Evolutionary conservation across 2,113 vertebrate genomes (phyloP).

Genomic region (Rhabdomys dilectus): DNA sequence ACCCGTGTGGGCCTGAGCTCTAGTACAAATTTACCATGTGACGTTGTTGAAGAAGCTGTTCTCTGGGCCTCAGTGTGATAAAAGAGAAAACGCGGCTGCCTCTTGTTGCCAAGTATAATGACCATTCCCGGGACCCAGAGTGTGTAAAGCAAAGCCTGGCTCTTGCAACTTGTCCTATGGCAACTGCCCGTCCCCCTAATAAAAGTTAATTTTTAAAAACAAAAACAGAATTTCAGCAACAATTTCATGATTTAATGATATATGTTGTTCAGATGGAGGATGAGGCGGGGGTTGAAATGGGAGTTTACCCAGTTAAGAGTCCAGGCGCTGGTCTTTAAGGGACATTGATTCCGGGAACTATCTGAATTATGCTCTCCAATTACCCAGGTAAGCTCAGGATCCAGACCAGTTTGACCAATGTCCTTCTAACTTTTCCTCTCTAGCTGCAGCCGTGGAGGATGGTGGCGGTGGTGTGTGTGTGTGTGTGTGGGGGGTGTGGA

Average conservation of each 20-base stretch:
- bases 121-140: background rate
- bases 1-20: background rate
- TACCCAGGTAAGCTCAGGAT: background rate
- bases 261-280: background rate
- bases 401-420: background rate
- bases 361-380: background rate
- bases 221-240: background rate
- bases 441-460: background rate
- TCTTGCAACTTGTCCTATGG: background rate
- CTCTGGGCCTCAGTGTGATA: conserved; percentile 24
- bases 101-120: too few species aligned
- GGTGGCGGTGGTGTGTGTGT: background rate
- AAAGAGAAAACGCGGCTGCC: background rate
- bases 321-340: background rate
- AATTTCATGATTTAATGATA: background rate
- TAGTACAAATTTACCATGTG: background rate
- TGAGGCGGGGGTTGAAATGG: background rate
- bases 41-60: background rate
- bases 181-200: background rate
- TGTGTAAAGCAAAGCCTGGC: too few species aligned
- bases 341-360: background rate
- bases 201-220: background rate
- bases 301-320: background rate
- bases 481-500: background rate
- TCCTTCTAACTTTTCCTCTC: conserved; percentile 13